A percentile compares a stretch with the other conserved stretches of the same genome.
Evolutionary conservation across 2,888 invertebrate genomes (phyloP).

Genomic region (Mythimna loreyi): DNA sequence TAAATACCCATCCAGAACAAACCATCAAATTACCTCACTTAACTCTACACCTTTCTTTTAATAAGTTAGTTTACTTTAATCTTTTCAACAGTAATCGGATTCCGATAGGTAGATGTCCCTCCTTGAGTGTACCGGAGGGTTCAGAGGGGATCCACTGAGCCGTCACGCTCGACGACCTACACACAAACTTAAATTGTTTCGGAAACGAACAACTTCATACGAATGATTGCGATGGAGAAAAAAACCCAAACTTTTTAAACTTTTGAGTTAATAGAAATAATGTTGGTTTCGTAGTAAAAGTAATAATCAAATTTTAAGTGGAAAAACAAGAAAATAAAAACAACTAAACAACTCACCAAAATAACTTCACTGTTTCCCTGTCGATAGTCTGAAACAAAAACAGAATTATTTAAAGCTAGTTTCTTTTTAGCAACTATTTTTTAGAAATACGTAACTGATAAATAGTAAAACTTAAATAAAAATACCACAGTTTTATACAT

Average conservation of each 20-base stretch:
- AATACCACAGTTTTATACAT: not conserved
- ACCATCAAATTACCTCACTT: not conserved
- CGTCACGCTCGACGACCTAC: slow-evolving; percentile 22
- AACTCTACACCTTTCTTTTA: not conserved
- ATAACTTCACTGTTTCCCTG: slow-evolving; percentile 1
- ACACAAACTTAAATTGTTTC: slow-evolving; percentile 56
- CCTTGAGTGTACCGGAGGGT: slow-evolving; percentile 8
- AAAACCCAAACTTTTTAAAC: not conserved
- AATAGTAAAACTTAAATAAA: not conserved
- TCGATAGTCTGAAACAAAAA: slow-evolving; percentile 37
- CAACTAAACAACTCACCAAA: slow-evolving; percentile 50
- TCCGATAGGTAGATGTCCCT: not conserved
- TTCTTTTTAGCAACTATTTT: not conserved
- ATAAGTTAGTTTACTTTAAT: not conserved
- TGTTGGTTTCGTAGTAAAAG: not conserved
- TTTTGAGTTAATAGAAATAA: slow-evolving; percentile 9
- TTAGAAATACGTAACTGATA: not conserved
- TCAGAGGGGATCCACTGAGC: slow-evolving; percentile 3
- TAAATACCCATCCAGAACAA: not conserved
- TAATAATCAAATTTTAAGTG: not conserved
- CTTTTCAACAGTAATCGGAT: slow-evolving; percentile 3
- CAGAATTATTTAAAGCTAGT: not conserved
- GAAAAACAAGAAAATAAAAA: not conserved
- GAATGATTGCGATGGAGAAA: slow-evolving; percentile 9
- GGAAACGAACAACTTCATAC: slow-evolving; percentile 38